These are phyloP conservation scores for Neosilurus mollespiculum DNA, from an alignment of 2,797 vertebrate species.

Conservation along the genomic window DNA sequence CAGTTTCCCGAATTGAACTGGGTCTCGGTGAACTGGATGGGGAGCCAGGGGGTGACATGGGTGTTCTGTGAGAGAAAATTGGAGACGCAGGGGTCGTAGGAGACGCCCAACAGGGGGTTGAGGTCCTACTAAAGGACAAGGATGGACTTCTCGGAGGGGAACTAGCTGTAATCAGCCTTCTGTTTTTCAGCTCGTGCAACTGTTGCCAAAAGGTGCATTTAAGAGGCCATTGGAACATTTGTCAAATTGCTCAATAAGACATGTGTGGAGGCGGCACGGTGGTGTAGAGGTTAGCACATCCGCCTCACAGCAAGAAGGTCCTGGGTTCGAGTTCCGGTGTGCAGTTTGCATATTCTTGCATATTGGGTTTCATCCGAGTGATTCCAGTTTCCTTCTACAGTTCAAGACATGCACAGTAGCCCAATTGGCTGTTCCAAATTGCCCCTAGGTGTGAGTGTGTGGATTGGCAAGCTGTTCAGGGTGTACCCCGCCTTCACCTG, in stretches of 20 bases:
- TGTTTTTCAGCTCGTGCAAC: constrained; percentile 73
- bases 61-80: constrained; percentile 67
- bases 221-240: constrained; percentile 8
- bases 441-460: too few relatives aligned
- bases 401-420: too few relatives aligned
- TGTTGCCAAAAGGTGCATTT: constrained; percentile 54
- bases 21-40: constrained; percentile 43
- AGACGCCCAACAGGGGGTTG: constrained; percentile 66
- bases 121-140: constrained; percentile 48
- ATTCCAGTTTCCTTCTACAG: too few relatives aligned
- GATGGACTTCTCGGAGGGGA: constrained; percentile 62
- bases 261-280: neutral
- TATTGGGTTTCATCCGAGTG: too few relatives aligned
- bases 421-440: too few relatives aligned
- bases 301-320: too few relatives aligned
- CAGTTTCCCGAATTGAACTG: constrained; percentile 64
- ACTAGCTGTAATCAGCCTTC: constrained; percentile 65
- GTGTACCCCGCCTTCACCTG: too few relatives aligned
- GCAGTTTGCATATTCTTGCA: too few relatives aligned
- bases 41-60: constrained; percentile 55
- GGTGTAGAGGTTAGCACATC: neutral
- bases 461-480: too few relatives aligned
- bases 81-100: constrained; percentile 73
- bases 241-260: neutral
- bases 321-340: too few relatives aligned